Percentiles rank a stretch among this genome's conserved stretches.
Conservation (phyloP, 2,113 vertebrate species). For the Chiloscyllium plagiosum region DNA sequence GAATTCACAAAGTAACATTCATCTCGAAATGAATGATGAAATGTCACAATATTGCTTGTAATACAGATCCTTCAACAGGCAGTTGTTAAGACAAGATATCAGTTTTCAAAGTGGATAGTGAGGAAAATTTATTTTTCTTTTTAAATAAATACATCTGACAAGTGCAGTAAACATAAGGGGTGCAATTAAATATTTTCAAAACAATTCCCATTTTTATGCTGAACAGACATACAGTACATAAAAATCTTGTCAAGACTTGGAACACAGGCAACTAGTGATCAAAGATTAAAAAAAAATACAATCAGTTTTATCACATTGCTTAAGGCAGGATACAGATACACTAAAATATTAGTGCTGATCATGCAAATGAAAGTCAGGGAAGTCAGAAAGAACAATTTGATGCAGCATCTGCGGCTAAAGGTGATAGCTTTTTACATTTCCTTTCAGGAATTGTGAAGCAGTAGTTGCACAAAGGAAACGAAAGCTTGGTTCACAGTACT, state of each 20-base stretch:
- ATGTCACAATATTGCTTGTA: slow-evolving; percentile 44
- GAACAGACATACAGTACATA: slow-evolving; percentile 33
- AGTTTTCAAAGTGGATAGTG: slow-evolving; percentile 3
- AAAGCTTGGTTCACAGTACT: not conserved
- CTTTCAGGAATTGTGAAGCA: not conserved
- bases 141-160: slow-evolving; percentile 58
- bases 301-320: slow-evolving; percentile 39
- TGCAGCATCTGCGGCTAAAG: not conserved
- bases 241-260: not conserved
- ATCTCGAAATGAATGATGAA: slow-evolving; percentile 43
- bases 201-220: slow-evolving; percentile 41
- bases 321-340: slow-evolving; percentile 49
- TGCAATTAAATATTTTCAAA: slow-evolving; percentile 41
- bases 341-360: slow-evolving; percentile 36
- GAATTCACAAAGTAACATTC: slow-evolving; percentile 53
- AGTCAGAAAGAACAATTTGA: not conserved
- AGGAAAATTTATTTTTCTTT: slow-evolving; percentile 50
- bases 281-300: slow-evolving; percentile 6
- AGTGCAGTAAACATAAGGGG: slow-evolving; percentile 44
- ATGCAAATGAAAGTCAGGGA: slow-evolving; percentile 35
- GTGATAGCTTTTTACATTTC: not conserved
- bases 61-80: slow-evolving; percentile 45
- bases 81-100: slow-evolving; percentile 41
- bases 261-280: slow-evolving; percentile 1
- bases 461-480: slow-evolving; percentile 7